Conservation (phyloP, 2,797 vertebrate genomes). For the Betta splendens region DNA sequence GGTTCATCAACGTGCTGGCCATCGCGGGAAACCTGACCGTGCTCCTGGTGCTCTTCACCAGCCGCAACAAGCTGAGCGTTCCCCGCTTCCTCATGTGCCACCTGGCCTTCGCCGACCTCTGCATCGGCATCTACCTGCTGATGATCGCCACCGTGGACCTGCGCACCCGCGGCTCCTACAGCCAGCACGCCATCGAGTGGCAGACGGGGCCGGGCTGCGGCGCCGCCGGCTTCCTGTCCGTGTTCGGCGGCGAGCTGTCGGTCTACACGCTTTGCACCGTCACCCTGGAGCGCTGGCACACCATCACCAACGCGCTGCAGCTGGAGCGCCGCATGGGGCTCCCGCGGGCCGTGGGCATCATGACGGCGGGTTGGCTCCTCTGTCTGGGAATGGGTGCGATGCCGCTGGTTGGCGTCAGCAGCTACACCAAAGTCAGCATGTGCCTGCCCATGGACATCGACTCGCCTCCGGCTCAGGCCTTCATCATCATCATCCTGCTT, state of each 20-base stretch:
- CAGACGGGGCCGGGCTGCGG: slow-evolving; percentile 87
- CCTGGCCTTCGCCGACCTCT: slow-evolving; percentile 89
- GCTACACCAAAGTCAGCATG: slow-evolving; percentile 90
- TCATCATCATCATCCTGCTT: slow-evolving; percentile 84
- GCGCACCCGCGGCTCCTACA: slow-evolving; percentile 85
- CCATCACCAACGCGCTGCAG: slow-evolving; percentile 88
- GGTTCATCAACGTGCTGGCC: slow-evolving; percentile 88
- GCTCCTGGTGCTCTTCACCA: slow-evolving; percentile 83
- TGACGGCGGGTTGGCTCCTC: slow-evolving; percentile 87
- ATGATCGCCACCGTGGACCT: slow-evolving; percentile 87
- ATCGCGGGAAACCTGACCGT: slow-evolving; percentile 85
- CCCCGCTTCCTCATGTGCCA: slow-evolving; percentile 93
- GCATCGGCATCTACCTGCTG: slow-evolving; percentile 88
- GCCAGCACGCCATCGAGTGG: slow-evolving; percentile 90
- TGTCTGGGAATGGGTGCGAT: slow-evolving; percentile 79
- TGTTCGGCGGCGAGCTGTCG: slow-evolving; percentile 89
- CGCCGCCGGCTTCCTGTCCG: slow-evolving; percentile 86
- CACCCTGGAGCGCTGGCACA: slow-evolving; percentile 90
- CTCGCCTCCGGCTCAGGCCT: slow-evolving; percentile 84
- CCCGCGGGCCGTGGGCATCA: slow-evolving; percentile 81
- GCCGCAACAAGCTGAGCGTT: slow-evolving; percentile 85
- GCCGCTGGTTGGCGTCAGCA: slow-evolving; percentile 89
- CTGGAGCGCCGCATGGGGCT: slow-evolving; percentile 82
- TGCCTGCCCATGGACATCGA: slow-evolving; percentile 91
- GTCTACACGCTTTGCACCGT: slow-evolving; percentile 88